These are phyloP conservation scores for Tricholaema leucomelas DNA, from an alignment of 2,113 vertebrate species.

Conservation along the genomic window DNA sequence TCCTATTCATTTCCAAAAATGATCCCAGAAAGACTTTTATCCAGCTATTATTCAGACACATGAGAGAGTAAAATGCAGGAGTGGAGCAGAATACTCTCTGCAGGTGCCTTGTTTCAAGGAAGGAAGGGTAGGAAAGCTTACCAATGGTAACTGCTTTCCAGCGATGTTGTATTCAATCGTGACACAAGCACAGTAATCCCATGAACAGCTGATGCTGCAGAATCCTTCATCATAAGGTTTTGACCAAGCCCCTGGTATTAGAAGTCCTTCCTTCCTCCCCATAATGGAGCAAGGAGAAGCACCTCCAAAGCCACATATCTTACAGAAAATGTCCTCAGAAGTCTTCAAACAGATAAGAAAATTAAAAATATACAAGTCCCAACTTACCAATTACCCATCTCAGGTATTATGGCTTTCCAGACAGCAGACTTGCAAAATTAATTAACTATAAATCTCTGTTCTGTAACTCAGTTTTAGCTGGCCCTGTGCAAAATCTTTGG, in stretches of 20 bases:
- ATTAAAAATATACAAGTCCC: neutral
- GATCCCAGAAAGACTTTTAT: neutral
- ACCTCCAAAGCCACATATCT: neutral
- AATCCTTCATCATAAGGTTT: neutral
- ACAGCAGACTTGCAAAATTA: neutral
- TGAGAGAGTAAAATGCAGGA: neutral
- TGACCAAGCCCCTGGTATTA: neutral
- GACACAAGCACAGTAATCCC: neutral
- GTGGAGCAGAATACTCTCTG: neutral
- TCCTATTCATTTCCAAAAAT: neutral
- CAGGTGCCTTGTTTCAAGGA: neutral
- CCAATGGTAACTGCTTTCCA: neutral
- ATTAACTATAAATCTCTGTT: neutral
- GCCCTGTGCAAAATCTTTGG: neutral
- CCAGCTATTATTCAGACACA: neutral
- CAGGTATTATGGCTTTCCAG: neutral
- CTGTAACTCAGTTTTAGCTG: neutral
- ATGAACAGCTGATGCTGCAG: neutral
- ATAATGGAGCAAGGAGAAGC: neutral
- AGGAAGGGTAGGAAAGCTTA: neutral
- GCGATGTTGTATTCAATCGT: rapidly evolving
- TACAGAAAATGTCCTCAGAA: neutral
- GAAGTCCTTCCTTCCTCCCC: neutral
- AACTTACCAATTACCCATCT: neutral
- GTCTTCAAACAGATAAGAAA: neutral